Evolutionary conservation across 1,140 invertebrate species (phyloP).

Genomic region (Maconellicoccus hirsutus): DNA sequence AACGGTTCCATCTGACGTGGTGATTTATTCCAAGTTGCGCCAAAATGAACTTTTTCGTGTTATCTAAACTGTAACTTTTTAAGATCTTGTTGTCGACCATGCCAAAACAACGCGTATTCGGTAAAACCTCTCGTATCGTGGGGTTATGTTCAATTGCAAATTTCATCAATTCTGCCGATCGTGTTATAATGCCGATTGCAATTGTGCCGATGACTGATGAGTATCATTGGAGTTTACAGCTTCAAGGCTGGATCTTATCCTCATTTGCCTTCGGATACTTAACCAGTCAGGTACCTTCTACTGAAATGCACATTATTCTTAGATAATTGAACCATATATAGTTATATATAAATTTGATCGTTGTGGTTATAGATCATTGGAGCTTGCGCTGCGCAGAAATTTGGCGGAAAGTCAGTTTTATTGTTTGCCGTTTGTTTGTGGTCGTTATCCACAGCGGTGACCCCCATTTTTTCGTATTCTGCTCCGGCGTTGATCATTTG

Average conservation of each 20-base stretch:
- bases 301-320: background rate
- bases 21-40: no score
- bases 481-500: slow-evolving; percentile 49
- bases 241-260: slow-evolving; percentile 66
- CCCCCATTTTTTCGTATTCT: slow-evolving; percentile 54
- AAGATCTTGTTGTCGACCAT: no score
- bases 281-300: slow-evolving; percentile 62
- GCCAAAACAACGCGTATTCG: background rate
- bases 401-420: slow-evolving; percentile 59
- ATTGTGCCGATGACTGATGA: slow-evolving; percentile 64
- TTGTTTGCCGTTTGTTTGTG: slow-evolving; percentile 59
- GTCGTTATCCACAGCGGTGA: slow-evolving; percentile 62
- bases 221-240: slow-evolving; percentile 59
- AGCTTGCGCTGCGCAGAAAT: slow-evolving; percentile 54
- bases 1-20: no score
- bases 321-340: no score
- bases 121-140: slow-evolving; percentile 40
- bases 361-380: slow-evolving; percentile 46
- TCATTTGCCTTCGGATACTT: slow-evolving; percentile 71
- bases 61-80: no score
- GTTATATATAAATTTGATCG: no score
- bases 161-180: slow-evolving; percentile 68
- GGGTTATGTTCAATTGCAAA: slow-evolving; percentile 61
- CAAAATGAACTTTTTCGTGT: no score
- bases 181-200: slow-evolving; percentile 69